These are phyloP conservation scores for Microtus ochrogaster DNA, from an alignment of 2,113 vertebrate genomes.

Conservation along the genomic window DNA sequence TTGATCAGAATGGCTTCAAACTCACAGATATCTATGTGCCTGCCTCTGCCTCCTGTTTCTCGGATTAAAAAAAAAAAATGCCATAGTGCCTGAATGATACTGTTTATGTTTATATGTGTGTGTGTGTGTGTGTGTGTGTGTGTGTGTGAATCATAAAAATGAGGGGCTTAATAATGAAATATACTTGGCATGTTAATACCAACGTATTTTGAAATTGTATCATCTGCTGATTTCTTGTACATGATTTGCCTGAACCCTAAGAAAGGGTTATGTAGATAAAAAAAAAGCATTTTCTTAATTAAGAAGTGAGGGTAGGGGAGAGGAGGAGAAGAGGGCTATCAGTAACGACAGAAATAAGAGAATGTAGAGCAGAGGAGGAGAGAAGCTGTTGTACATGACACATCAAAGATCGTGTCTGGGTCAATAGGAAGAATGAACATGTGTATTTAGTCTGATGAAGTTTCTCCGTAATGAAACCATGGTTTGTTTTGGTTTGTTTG, in stretches of 20 bases:
- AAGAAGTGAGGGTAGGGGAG: neutral
- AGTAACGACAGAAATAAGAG: neutral
- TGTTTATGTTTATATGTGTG: too few species aligned
- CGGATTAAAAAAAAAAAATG: neutral
- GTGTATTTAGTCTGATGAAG: neutral
- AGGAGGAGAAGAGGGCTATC: too few species aligned
- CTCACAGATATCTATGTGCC: neutral
- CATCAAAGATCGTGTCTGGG: neutral
- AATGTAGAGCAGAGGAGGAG: neutral
- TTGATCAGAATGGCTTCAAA: neutral
- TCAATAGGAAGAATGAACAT: neutral
- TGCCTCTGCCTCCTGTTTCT: neutral
- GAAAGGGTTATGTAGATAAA: neutral
- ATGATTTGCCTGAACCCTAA: neutral
- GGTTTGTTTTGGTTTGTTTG: neutral
- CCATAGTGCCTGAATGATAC: too few species aligned
- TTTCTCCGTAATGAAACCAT: neutral
- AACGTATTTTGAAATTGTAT: constrained; percentile 45
- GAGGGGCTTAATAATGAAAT: neutral
- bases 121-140: too few species aligned
- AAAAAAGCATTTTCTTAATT: neutral
- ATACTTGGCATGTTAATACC: neutral
- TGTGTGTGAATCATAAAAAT: neutral
- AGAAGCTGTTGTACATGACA: neutral
- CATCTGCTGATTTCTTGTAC: neutral